A percentile compares a stretch with the other conserved stretches of the same genome.
These are phyloP conservation scores for Petrocephalus schoutedeni DNA, from an alignment of 2,797 vertebrate genomes.

Conservation along the genomic window DNA sequence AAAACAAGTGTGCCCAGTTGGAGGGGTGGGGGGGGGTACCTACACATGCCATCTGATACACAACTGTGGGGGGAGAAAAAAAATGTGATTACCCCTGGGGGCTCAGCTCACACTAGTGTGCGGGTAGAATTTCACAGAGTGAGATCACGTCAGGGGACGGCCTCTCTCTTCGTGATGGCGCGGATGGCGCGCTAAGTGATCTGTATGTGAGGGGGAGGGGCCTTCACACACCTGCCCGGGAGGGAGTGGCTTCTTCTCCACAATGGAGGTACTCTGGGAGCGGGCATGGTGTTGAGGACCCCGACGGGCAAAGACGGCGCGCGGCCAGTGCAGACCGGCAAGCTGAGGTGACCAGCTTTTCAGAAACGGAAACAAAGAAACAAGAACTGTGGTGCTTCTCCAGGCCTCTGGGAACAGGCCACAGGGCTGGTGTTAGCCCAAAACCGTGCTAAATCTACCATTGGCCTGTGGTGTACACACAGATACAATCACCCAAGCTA, in stretches of 20 bases:
- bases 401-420: not conserved
- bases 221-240: not conserved
- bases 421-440: not conserved
- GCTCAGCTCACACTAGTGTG: not conserved
- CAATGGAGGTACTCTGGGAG: too few species aligned
- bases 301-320: not conserved
- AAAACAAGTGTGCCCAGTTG: conserved; percentile 15
- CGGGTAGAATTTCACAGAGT: conserved; percentile 11
- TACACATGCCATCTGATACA: not conserved
- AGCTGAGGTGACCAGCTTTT: not conserved
- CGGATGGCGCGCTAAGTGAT: not conserved
- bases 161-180: not conserved
- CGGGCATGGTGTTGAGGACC: not conserved
- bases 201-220: not conserved
- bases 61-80: not conserved
- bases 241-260: not conserved
- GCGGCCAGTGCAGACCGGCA: not conserved
- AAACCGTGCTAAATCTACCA: not conserved
- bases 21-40: not conserved
- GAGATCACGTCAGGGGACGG: not conserved
- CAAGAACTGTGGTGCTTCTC: not conserved
- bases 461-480: not conserved
- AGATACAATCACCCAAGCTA: not conserved
- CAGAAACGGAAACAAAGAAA: not conserved
- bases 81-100: not conserved